Percentiles rank a stretch among this genome's conserved stretches.
Evolutionary conservation across 2,888 invertebrate genomes (phyloP).

Genomic region (Spilarctia lutea): DNA sequence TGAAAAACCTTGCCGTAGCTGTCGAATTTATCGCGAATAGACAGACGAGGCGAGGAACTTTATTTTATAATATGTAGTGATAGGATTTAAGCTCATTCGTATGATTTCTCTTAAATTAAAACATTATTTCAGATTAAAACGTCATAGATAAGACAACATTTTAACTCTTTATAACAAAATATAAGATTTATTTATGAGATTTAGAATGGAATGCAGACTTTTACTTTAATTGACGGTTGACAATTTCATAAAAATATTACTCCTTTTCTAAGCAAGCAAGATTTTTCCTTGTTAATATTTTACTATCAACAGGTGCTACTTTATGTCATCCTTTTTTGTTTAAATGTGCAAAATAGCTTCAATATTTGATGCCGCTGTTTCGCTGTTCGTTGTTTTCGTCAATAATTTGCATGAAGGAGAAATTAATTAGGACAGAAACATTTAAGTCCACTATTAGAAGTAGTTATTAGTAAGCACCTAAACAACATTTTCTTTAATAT

Average conservation of each 20-base stretch:
- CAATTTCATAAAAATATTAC: not conserved
- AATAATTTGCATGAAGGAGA: not conserved
- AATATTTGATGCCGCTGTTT: not conserved
- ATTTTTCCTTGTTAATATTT: not conserved
- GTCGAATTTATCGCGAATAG: too few species aligned
- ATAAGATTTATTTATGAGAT: not conserved
- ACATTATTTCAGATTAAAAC: too few species aligned
- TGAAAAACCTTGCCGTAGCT: too few species aligned
- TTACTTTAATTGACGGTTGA: not conserved
- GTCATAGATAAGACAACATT: too few species aligned
- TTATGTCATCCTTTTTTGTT: not conserved
- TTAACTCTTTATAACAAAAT: not conserved
- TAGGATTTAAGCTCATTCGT: not conserved
- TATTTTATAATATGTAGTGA: too few species aligned
- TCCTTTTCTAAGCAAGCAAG: not conserved
- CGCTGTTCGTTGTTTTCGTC: not conserved
- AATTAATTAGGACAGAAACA: not conserved
- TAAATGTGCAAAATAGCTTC: not conserved
- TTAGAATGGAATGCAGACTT: not conserved
- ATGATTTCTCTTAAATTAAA: too few species aligned
- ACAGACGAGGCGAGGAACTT: too few species aligned
- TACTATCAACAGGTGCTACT: not conserved
- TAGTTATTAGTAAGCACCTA: not conserved
- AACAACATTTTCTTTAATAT: not conserved
- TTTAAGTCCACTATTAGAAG: not conserved